Evolutionary conservation across 2,888 invertebrate genomes (phyloP), one percentile per base, ranked within the genome.

Genomic region (Junonia oenone): DNA sequence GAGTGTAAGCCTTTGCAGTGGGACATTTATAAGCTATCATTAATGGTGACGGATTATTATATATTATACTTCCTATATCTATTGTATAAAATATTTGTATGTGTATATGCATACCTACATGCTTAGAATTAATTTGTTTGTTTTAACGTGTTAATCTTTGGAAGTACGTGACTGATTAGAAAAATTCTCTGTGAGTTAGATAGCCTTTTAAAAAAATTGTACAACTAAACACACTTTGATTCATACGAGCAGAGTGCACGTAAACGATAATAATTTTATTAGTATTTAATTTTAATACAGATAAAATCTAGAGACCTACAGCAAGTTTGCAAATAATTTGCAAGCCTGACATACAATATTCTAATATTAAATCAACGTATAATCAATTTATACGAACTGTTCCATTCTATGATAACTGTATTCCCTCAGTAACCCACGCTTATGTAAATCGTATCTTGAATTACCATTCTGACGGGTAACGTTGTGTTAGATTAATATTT

Each of bases 381-480:
- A 38, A 40, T 40, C 9, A 43, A 56, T 56, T 47, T 15, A 8
- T 4, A 47, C 27, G 5, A 38, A 51, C n/a, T 47, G 11, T 14
- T 17, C 14, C 47, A 45, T 35, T 51, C 33, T 35, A 31, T 47
- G 26, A 29, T 29, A 51, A 45, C 49, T 55, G 13, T 22, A 22
- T 51, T 51, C 47, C 31, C 43, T 46, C 50, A 38, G 50, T 45
- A 45, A 51, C 57, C 57, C 55, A 60, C 57, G 57, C 60, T 47
- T 53, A 56, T 61, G 53, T 51, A 52, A 58, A 61, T 60, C 38
- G 55, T 26, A 47, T 33, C 55, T 48, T 37, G 53, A 58, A 56
- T 61, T 61, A 56, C 31, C 50, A 48, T 52, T 45, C 31, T 45
- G 43, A 56, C 53, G 50, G 57, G 55, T 58, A 53, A 50, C 29